Evolutionary conservation across 2,797 vertebrate genomes (phyloP).

Genomic region (Sparidentex hasta): DNA sequence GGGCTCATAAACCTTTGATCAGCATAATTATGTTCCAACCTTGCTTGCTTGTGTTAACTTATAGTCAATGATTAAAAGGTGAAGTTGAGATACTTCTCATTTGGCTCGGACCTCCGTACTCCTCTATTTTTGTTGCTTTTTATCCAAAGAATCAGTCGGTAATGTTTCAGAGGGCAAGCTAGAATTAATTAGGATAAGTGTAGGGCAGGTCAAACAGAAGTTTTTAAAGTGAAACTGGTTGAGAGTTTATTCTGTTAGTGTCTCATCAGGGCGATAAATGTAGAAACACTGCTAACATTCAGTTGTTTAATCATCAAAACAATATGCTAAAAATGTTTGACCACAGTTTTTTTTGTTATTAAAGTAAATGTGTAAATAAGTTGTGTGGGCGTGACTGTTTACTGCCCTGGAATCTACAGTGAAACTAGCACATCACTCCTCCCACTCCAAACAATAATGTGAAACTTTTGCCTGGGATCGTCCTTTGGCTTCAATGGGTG

Average conservation of each 20-base stretch:
- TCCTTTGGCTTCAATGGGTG: constrained; percentile 24
- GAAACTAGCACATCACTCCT: constrained; percentile 77
- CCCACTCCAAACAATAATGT: constrained; percentile 48
- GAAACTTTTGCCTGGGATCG: constrained; percentile 54
- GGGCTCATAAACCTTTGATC: constrained; percentile 11
- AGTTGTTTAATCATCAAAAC: background rate
- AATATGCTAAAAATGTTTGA: background rate
- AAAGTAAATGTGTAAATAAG: background rate
- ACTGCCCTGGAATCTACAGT: constrained; percentile 71
- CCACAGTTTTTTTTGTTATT: background rate
- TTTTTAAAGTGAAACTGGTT: background rate
- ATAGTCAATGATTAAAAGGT: constrained; percentile 2
- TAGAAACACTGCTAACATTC: background rate
- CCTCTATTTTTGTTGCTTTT: background rate
- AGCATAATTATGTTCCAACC: background rate
- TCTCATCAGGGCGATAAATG: background rate
- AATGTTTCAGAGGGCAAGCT: no score
- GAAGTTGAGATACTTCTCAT: background rate
- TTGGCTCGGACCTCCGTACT: background rate
- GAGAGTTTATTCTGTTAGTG: background rate
- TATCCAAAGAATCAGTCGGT: background rate
- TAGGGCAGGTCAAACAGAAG: no score
- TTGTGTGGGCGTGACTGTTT: constrained; percentile 44
- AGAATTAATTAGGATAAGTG: background rate
- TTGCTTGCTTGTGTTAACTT: background rate